A percentile compares a stretch with the other conserved stretches of the same genome.
These are phyloP conservation scores for Lophotis ruficrista DNA, from an alignment of 2,113 vertebrate genomes.

Conservation along the genomic window DNA sequence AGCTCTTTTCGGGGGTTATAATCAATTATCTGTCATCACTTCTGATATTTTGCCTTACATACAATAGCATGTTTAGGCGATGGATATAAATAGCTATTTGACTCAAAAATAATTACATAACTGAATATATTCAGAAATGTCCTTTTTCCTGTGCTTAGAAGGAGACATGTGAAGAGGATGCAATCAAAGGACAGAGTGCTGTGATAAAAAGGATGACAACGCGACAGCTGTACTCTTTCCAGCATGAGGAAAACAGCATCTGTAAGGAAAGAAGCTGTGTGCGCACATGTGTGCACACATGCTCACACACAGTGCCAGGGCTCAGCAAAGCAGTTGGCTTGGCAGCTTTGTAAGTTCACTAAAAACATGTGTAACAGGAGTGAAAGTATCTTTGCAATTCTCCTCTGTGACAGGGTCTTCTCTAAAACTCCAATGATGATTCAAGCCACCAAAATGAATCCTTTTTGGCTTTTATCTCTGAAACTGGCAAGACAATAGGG, in stretches of 20 bases:
- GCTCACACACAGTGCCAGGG: not conserved
- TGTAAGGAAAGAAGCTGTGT: not conserved
- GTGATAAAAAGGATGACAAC: conserved; percentile 39
- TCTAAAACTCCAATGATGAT: not conserved
- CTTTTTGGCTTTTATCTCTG: not conserved
- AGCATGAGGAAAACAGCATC: conserved; percentile 20
- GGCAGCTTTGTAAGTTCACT: not conserved
- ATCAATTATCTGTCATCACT: conserved; percentile 11
- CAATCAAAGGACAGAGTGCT: conserved; percentile 2
- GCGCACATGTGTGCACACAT: not conserved
- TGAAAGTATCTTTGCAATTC: not conserved
- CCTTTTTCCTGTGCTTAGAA: not conserved
- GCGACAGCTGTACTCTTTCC: conserved; percentile 24
- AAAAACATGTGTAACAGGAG: not conserved
- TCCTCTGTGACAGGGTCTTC: not conserved
- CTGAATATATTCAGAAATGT: conserved; percentile 23
- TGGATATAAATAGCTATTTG: conserved; percentile 42
- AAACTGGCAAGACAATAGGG: not conserved
- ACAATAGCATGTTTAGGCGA: not conserved
- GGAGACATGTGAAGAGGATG: conserved; percentile 22
- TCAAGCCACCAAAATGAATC: not conserved
- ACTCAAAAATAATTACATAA: conserved; percentile 33
- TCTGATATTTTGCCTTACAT: conserved; percentile 27
- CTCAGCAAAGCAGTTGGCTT: not conserved
- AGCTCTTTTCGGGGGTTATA: not conserved